Evolutionary conservation across 1,140 invertebrate genomes (phyloP).

Genomic region (Coenobita brevimanus): DNA sequence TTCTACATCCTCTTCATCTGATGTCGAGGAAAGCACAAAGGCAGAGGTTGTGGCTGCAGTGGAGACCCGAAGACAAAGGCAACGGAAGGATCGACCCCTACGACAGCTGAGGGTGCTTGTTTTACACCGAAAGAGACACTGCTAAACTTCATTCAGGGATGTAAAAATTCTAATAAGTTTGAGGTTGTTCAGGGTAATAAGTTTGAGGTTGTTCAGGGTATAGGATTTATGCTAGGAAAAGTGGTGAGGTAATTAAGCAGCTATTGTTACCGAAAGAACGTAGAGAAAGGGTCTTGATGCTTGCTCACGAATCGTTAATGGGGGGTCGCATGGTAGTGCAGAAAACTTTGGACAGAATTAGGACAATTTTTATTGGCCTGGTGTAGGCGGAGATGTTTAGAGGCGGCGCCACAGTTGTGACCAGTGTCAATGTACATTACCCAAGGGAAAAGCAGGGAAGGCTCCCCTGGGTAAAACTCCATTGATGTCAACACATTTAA

Average conservation of each 20-base stretch:
- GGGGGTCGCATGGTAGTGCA: neutral
- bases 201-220: neutral
- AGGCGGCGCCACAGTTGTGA: neutral
- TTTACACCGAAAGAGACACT: too few relatives aligned
- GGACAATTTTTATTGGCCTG: neutral
- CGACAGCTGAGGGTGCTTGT: too few relatives aligned
- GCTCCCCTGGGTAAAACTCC: neutral
- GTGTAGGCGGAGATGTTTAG: neutral
- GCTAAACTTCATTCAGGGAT: too few relatives aligned
- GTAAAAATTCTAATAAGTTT: too few relatives aligned
- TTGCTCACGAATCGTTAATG: slow-evolving; percentile 21
- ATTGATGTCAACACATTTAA: neutral
- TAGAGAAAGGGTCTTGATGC: neutral
- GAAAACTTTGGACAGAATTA: neutral
- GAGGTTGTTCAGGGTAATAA: too few relatives aligned
- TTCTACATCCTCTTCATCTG: too few relatives aligned
- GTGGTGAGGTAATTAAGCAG: neutral
- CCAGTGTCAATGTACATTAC: neutral
- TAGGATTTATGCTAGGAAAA: neutral
- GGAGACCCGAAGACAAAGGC: neutral
- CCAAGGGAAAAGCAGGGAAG: neutral
- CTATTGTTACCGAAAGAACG: neutral
- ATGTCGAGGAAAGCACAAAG: too few relatives aligned
- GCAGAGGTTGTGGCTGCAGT: neutral
- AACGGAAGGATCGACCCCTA: too few relatives aligned